Evolutionary conservation across 1,140 invertebrate genomes (phyloP).

Genomic region (Aphaenogaster rudis): DNA sequence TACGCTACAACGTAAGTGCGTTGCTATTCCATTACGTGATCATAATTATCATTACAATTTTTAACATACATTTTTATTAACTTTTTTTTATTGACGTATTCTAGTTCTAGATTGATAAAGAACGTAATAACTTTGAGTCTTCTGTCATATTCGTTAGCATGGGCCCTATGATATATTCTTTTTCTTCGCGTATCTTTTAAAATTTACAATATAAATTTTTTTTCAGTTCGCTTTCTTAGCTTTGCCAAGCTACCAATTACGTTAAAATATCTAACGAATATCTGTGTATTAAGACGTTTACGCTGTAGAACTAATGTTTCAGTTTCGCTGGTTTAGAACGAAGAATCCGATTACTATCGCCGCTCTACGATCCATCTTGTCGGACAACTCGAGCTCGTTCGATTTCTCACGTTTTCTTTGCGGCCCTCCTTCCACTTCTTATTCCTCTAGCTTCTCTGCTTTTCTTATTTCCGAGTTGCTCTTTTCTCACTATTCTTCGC

Average conservation of each 20-base stretch:
- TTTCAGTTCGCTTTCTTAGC: neutral
- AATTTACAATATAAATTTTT: neutral
- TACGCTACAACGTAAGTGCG: neutral
- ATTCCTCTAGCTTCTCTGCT: constrained; percentile 21
- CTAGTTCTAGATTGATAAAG: neutral
- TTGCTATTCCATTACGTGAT: neutral
- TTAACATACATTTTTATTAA: neutral
- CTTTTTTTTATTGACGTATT: neutral
- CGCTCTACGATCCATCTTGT: constrained; percentile 53
- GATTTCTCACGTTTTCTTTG: constrained; percentile 56
- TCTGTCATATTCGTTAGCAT: neutral
- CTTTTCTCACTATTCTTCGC: constrained; percentile 23
- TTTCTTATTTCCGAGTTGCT: constrained; percentile 43
- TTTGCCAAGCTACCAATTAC: neutral
- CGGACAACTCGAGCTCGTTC: constrained; percentile 47
- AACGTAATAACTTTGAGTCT: neutral
- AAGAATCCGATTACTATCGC: constrained; percentile 60
- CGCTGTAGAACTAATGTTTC: constrained; percentile 33
- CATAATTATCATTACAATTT: neutral
- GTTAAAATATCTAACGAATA: neutral
- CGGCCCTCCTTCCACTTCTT: neutral
- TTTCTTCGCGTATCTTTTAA: neutral
- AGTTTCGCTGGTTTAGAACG: constrained; percentile 43
- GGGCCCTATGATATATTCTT: neutral
- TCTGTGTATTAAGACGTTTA: neutral